phyloP scores from a whole-genome alignment of 2,888 invertebrate genomes.

The Allacma fusca region DNA sequence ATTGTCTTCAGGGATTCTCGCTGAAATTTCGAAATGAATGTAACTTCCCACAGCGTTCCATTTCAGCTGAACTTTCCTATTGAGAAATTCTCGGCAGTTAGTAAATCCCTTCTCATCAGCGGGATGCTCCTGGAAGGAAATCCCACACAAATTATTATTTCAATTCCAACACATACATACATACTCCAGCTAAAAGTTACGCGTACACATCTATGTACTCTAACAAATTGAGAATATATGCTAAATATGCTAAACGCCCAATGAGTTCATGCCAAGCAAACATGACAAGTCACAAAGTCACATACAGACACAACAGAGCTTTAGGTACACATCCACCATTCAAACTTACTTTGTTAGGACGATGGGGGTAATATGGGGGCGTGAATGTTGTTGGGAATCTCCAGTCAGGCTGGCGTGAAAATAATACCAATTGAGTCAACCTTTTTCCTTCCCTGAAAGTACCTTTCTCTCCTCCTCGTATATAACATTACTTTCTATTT shows the following conservation, averaged over 20 bases:
- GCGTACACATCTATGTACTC: no score
- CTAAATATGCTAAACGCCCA: no score
- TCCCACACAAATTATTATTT: background rate
- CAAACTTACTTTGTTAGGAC: slow-evolving; percentile 19
- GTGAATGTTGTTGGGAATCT: slow-evolving; percentile 4
- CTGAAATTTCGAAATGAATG: slow-evolving; percentile 80
- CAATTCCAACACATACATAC: background rate
- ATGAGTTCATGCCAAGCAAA: no score
- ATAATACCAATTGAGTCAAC: background rate
- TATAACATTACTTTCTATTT: no score
- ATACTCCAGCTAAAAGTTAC: no score
- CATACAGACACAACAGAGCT: no score
- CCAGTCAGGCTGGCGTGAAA: slow-evolving; percentile 24
- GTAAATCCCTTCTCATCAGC: slow-evolving; percentile 38
- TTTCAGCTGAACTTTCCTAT: slow-evolving; percentile 82
- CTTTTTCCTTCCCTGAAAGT: no score
- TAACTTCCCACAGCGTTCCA: slow-evolving; percentile 81
- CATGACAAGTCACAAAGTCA: no score
- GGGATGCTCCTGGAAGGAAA: slow-evolving; percentile 31
- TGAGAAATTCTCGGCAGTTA: slow-evolving; percentile 85
- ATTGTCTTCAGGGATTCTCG: slow-evolving; percentile 80
- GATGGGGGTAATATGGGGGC: background rate
- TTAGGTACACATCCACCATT: background rate
- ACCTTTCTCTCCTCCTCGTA: no score
- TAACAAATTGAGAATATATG: no score